phyloP scores from a whole-genome alignment of 2,888 invertebrate species.

The Petrolisthes cinctipes region DNA sequence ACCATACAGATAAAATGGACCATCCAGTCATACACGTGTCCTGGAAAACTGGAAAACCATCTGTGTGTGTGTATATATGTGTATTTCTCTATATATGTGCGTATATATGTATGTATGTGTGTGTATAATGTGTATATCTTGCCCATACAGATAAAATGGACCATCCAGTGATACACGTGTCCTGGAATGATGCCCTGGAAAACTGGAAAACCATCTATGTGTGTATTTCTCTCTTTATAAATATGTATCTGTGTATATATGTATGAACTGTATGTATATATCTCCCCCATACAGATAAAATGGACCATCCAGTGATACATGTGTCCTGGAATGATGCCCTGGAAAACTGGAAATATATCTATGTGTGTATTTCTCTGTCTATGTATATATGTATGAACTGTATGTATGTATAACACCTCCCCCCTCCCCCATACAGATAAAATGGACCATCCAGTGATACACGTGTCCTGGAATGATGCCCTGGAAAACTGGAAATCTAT shows the following conservation, averaged over 20 bases:
- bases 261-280: neutral
- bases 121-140: neutral
- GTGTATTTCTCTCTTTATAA: too few relatives aligned
- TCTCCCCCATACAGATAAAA: conserved; percentile 73
- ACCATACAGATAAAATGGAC: conserved; percentile 77
- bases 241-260: neutral
- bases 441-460: too few relatives aligned
- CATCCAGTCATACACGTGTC: conserved; percentile 95
- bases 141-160: conserved; percentile 76
- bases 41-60: conserved; percentile 91
- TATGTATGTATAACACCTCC: too few relatives aligned
- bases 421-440: too few relatives aligned
- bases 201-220: conserved; percentile 78
- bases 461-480: too few relatives aligned
- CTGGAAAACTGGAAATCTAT: too few relatives aligned
- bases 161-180: conserved; percentile 93
- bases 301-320: conserved; percentile 92
- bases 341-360: conserved; percentile 89
- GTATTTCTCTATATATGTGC: conserved; percentile 31
- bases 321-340: conserved; percentile 94
- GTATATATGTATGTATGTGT: neutral
- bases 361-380: conserved; percentile 73
- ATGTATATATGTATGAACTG: conserved; percentile 5
- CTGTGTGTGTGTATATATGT: conserved; percentile 74
- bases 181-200: conserved; percentile 90